These are phyloP conservation scores for Pogoniulus pusillus DNA, from an alignment of 2,797 vertebrate genomes.

Conservation along the genomic window DNA sequence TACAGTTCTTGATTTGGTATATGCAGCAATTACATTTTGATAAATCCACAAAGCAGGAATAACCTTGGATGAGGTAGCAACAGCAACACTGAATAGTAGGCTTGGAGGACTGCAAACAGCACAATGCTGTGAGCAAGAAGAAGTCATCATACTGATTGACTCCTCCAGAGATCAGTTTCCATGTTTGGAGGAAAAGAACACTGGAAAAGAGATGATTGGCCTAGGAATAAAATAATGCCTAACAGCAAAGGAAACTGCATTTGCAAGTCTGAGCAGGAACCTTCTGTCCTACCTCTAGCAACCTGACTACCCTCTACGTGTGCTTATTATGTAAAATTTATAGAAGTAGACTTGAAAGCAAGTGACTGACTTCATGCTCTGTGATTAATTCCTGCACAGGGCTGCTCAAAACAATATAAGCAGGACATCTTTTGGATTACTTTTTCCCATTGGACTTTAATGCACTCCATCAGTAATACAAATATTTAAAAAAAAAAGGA, in stretches of 20 bases:
- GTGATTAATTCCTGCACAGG: neutral
- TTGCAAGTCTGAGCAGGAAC: neutral
- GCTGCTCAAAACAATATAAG: neutral
- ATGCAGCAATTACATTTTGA: neutral
- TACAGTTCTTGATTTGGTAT: neutral
- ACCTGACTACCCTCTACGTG: neutral
- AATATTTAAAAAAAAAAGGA: neutral
- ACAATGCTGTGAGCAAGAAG: neutral
- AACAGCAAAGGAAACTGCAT: neutral
- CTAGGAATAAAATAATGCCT: neutral
- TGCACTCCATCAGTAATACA: neutral
- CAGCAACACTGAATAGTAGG: neutral
- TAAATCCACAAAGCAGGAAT: neutral
- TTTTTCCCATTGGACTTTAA: neutral
- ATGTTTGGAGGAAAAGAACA: neutral
- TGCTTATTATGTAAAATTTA: neutral
- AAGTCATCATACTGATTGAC: neutral
- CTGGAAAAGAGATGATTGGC: neutral
- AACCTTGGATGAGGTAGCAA: neutral
- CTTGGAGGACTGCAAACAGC: neutral
- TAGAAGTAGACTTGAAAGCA: neutral
- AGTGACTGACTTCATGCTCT: neutral
- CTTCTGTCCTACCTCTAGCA: neutral
- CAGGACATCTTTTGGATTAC: neutral
- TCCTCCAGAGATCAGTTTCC: neutral